Percentiles rank a stretch among this genome's conserved stretches.
Conservation (phyloP, 1,140 invertebrate genomes). For the Drosophila paulistorum region DNA sequence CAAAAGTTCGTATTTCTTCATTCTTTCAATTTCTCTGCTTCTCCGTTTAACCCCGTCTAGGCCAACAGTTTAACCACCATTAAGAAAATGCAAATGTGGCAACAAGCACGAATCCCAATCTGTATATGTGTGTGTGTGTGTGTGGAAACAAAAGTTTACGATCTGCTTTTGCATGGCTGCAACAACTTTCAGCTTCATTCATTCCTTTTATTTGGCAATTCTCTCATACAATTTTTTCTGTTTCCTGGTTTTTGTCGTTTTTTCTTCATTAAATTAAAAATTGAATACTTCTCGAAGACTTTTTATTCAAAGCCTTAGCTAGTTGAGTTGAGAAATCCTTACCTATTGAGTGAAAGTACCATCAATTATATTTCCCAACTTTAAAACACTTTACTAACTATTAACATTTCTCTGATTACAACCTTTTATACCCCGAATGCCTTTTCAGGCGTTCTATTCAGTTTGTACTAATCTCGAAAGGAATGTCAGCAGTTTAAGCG, state of each 20-base stretch:
- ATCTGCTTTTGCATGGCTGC: neutral
- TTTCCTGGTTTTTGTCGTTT: neutral
- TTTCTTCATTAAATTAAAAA: neutral
- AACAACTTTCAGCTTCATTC: constrained; percentile 7
- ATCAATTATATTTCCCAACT: no score
- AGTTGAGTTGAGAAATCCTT: no score
- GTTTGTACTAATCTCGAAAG: no score
- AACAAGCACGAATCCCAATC: constrained; percentile 1
- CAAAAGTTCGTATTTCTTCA: constrained; percentile 17
- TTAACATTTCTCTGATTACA: no score
- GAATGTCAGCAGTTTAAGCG: no score
- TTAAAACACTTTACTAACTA: no score
- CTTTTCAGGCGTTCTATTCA: no score
- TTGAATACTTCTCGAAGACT: neutral
- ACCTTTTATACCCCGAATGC: no score
- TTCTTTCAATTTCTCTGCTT: neutral
- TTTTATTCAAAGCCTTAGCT: neutral
- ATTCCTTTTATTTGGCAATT: constrained; percentile 1
- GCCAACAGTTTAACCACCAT: neutral
- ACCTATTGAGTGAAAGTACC: no score
- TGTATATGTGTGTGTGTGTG: neutral
- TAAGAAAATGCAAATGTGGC: constrained; percentile 3
- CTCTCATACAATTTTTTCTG: neutral
- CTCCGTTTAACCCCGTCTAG: no score
- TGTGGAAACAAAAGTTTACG: constrained; percentile 7